These are phyloP conservation scores for Gari tellinella DNA, from an alignment of 2,888 invertebrate genomes.

Conservation along the genomic window DNA sequence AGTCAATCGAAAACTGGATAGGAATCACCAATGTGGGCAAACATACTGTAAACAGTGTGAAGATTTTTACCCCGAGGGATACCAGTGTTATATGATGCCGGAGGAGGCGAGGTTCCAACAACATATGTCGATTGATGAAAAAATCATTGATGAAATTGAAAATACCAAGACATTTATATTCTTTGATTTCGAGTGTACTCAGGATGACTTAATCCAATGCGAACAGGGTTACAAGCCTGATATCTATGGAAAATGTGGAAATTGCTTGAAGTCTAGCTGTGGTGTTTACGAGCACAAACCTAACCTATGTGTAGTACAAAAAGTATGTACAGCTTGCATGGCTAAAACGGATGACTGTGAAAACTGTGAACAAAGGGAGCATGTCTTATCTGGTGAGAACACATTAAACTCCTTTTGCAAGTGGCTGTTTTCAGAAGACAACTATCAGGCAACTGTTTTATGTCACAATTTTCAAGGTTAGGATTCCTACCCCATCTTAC, in stretches of 20 bases:
- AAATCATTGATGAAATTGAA: conserved; percentile 4
- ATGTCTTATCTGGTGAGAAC: conserved; percentile 5
- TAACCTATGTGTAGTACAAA: no score
- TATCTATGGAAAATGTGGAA: conserved; percentile 16
- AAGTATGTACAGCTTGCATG: no score
- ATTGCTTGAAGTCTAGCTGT: conserved; percentile 35
- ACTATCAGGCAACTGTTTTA: conserved; percentile 23
- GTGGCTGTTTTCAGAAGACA: conserved; percentile 38
- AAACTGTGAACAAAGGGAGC: conserved; percentile 23
- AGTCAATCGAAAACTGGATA: conserved; percentile 26
- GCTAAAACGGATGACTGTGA: conserved; percentile 9
- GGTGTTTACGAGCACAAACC: no score
- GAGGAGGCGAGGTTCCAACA: conserved; percentile 1
- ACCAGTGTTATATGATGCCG: conserved; percentile 22
- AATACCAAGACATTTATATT: no score
- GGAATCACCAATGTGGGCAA: no score
- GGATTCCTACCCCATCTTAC: conserved; percentile 30
- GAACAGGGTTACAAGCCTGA: conserved; percentile 4
- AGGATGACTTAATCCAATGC: conserved; percentile 22
- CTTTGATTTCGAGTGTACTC: no score
- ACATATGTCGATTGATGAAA: conserved; percentile 6
- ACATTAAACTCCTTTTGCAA: conserved; percentile 35
- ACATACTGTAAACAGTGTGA: conserved; percentile 5
- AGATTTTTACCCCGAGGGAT: conserved; percentile 15
- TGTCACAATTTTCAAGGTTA: conserved; percentile 51